Evolutionary conservation across 2,888 invertebrate genomes (phyloP), one percentile per base, ranked within the genome.

Genomic region (Heteropelma amictum): DNA sequence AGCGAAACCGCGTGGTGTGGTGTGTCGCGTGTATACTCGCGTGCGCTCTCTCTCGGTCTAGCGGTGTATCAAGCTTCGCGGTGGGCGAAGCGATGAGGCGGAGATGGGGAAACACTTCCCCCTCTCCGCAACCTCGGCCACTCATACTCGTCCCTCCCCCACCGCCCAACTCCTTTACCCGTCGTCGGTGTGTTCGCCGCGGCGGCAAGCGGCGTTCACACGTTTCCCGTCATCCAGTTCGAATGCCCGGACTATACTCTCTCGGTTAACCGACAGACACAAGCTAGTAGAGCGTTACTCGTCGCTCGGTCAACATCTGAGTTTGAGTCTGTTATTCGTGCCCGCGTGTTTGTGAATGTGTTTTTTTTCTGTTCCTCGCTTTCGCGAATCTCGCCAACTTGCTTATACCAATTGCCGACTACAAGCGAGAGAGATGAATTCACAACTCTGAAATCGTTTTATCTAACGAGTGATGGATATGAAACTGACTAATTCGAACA

Each of bases 141-240:
- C 33, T 10, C 23, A 3, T 10, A 5, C 23, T 33, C 47, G 23
- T n/a, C 35, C 56, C 12, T 40, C 40, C 21, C 40, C 28, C 42
- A 19, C 45, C 14, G 38, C 45, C 54, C 10, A 12, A 42, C 42
- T 40, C 42, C 68, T 42, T 47, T 42, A n/a, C n/a, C 51, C 47
- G 61, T 64, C 64, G 64, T 70, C 60, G 76, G n/a, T n/a, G 45
- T 60, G 68, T 71, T 75, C 71, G 74, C 54, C 79, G 77, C 82
- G 82, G 85, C 85, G 85, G 85, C 85, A 85, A 85, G 85, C 86
- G 83, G 84, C 85, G 87, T 86, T 87, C 86, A 86, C 87, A 86
- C 87, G 86, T 86, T 86, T 83, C 83, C 85, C 85, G 85, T 84
- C 85, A 84, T 85, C 84, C 84, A 84, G 84, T 86, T 84, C 81